Evolutionary conservation across 2,797 vertebrate species (phyloP).

Genomic region (Dicrostonyx torquatus): DNA sequence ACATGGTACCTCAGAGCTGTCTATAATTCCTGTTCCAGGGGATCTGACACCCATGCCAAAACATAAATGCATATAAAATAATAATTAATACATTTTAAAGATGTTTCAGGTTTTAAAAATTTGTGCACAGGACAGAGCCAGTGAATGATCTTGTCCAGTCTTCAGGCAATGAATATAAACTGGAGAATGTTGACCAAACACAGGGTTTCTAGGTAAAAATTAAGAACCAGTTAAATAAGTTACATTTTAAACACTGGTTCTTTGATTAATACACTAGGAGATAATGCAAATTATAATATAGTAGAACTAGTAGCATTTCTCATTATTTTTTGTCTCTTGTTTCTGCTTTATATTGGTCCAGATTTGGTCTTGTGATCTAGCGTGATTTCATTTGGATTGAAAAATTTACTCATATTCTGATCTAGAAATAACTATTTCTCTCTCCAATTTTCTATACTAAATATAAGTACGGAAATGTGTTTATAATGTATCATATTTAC

Average conservation of each 20-base stretch:
- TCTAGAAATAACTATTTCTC: background rate
- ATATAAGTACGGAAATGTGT: background rate
- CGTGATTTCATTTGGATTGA: background rate
- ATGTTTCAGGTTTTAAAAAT: conserved; percentile 55
- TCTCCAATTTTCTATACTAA: background rate
- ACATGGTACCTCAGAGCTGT: too few species aligned
- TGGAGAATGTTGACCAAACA: conserved; percentile 99
- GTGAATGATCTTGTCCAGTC: conserved; percentile 95
- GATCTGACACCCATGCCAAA: too few species aligned
- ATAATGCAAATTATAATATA: background rate
- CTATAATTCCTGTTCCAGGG: too few species aligned
- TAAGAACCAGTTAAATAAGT: conserved; percentile 65
- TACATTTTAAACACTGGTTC: background rate
- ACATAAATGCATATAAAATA: too few species aligned
- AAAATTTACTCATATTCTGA: background rate
- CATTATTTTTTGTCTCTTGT: background rate
- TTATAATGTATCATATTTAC: background rate
- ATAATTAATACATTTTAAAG: too few species aligned
- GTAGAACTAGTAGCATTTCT: background rate
- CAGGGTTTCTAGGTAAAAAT: conserved; percentile 95
- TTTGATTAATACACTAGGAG: conserved; percentile 23
- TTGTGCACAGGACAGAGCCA: conserved; percentile 98
- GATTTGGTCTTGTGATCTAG: background rate
- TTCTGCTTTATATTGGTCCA: background rate
- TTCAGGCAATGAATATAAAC: conserved; percentile 99